Evolutionary conservation across 2,888 invertebrate species (phyloP).

Genomic region (Caenorhabditis macrosperma): DNA sequence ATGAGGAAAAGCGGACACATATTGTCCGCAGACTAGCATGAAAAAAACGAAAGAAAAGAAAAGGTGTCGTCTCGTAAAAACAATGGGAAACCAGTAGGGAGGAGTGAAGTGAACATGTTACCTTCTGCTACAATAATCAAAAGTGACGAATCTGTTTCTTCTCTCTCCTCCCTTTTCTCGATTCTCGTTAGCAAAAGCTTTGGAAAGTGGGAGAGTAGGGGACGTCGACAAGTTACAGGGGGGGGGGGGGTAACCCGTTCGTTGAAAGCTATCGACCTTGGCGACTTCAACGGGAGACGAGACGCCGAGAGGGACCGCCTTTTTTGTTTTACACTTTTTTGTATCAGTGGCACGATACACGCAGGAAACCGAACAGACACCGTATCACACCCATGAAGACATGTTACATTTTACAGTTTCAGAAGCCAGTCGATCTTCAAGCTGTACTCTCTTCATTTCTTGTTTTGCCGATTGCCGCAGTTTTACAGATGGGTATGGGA

Average conservation of each 20-base stretch:
- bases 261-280: slow-evolving; percentile 28
- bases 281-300: not conserved
- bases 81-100: slow-evolving; percentile 8
- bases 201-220: not conserved
- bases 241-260: slow-evolving; percentile 19
- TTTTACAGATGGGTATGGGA: not conserved
- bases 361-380: slow-evolving; percentile 3
- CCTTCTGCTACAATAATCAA: slow-evolving; percentile 16
- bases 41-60: not conserved
- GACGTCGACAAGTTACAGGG: slow-evolving; percentile 11
- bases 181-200: slow-evolving; percentile 12
- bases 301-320: not conserved
- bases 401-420: slow-evolving; percentile 41
- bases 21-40: slow-evolving; percentile 4
- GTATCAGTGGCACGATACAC: not conserved
- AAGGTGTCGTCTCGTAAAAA: slow-evolving; percentile 7
- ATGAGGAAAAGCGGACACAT: not conserved
- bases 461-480: slow-evolving; percentile 5
- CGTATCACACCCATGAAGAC: slow-evolving; percentile 15
- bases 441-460: slow-evolving; percentile 22
- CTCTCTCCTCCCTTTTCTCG: not conserved
- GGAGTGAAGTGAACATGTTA: slow-evolving; percentile 1
- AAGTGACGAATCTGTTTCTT: slow-evolving; percentile 8
- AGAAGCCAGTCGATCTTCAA: slow-evolving; percentile 15
- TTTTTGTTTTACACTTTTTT: slow-evolving; percentile 18